Evolutionary conservation across 2,113 vertebrate genomes (phyloP).

Genomic region (Apeltes quadracus): DNA sequence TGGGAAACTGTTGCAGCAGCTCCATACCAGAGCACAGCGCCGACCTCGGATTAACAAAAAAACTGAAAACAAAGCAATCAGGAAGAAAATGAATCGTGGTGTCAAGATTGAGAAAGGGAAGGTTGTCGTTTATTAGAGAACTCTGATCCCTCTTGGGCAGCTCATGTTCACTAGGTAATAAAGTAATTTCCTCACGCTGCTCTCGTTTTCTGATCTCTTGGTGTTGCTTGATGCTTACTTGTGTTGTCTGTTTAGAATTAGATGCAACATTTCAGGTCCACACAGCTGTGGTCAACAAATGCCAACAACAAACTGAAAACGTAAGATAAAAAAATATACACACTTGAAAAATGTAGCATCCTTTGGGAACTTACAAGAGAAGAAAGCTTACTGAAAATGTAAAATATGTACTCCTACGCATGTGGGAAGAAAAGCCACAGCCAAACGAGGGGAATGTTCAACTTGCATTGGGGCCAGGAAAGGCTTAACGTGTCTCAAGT

Average conservation of each 20-base stretch:
- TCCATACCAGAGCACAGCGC: slow-evolving; percentile 22
- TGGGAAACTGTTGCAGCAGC: slow-evolving; percentile 39
- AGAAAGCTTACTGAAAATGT: slow-evolving; percentile 18
- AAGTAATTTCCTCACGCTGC: neutral
- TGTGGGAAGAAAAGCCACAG: slow-evolving; percentile 22
- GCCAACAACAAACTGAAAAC: neutral
- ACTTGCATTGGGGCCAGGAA: slow-evolving; percentile 56
- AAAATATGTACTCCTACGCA: slow-evolving; percentile 34
- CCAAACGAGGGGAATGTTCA: slow-evolving; percentile 41
- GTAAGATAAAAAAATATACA: neutral
- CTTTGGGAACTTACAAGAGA: neutral
- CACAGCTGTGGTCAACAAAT: neutral
- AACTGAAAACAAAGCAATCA: slow-evolving; percentile 9
- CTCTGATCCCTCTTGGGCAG: neutral
- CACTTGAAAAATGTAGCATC: neutral
- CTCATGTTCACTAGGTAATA: neutral
- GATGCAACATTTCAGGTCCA: neutral
- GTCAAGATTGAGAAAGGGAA: neutral
- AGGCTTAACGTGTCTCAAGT: slow-evolving; percentile 47
- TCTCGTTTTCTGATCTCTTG: neutral
- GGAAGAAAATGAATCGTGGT: neutral
- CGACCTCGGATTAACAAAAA: slow-evolving; percentile 11
- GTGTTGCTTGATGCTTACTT: neutral
- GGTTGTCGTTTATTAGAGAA: slow-evolving; percentile 16
- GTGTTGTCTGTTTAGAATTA: neutral